Evolutionary conservation across 2,797 vertebrate species (phyloP), one percentile per base, ranked within the genome.

Genomic region (Gymnopithys bicolor): DNA sequence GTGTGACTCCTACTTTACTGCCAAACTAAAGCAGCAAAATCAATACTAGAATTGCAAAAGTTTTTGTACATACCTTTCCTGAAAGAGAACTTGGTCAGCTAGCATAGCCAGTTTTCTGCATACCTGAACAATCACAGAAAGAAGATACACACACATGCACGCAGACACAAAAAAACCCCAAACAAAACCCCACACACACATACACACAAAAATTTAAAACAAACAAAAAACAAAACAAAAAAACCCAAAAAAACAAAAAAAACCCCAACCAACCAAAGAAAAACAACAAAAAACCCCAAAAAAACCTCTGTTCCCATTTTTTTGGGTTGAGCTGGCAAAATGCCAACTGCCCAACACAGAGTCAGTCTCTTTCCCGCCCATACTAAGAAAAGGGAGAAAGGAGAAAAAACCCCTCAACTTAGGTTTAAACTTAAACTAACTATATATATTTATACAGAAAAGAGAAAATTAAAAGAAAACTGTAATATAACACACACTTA

Each of bases 251-350:
- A 2, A 39, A 49, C 53, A n/a, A 32, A 45, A 18, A 7, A 5
- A 73, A 2, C 1, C 39, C 37, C 37, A 39, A 39, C 37, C 8
- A 33, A 33, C 33, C 33, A 33, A 33, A 12, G 9, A 60, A 60
- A 2, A 39, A 49, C 53, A n/a, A 32, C 35, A 9, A 45, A 18
- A 7, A 5, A 73, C 2, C 1, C 1, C 14, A 39, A 39, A 35
- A 70, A 43, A 55, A 28, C 3, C 7, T 13, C 33, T 30, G 4
- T 49, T 92, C 22, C 15, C 19, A 56, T 67, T 13, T 11, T 11
- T 41, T 41, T 41, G 13, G 39, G 39, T 41, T 41, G 39, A 41
- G 39, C 39, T 41, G 39, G 39, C 39, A 41, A 41, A 41, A 41
- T 41, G 39, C 39, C 39, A 41, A 41, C 39, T 41, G 39, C 39